These are phyloP conservation scores for Otus scops DNA, from an alignment of 2,797 vertebrate species.

Conservation along the genomic window DNA sequence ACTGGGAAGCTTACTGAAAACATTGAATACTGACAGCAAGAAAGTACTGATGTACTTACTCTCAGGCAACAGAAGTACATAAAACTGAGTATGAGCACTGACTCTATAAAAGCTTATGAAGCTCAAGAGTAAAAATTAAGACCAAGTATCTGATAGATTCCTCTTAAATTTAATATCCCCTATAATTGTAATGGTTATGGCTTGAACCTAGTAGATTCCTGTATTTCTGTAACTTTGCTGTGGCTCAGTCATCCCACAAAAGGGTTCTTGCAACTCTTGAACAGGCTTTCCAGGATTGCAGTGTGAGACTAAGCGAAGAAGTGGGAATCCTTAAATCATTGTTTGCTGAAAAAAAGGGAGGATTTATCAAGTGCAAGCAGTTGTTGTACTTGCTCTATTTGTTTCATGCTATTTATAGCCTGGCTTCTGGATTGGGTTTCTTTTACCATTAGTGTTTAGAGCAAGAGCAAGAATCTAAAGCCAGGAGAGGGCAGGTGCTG, in stretches of 20 bases:
- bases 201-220: background rate
- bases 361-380: background rate
- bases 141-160: background rate
- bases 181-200: background rate
- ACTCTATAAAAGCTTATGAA: background rate
- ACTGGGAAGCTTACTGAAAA: background rate
- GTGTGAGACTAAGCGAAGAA: background rate
- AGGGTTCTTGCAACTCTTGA: background rate
- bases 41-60: background rate
- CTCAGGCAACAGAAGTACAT: background rate
- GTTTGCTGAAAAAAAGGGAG: background rate
- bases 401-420: background rate
- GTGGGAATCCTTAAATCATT: background rate
- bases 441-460: background rate
- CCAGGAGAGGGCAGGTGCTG: background rate
- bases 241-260: background rate
- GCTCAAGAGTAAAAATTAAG: background rate
- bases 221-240: background rate
- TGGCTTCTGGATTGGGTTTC: background rate
- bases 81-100: background rate
- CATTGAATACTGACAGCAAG: background rate
- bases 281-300: background rate
- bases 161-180: background rate
- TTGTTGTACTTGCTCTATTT: background rate
- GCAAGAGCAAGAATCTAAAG: background rate